Evolutionary conservation across 2,797 vertebrate genomes (phyloP).

Genomic region (Anisognathus igniventris): DNA sequence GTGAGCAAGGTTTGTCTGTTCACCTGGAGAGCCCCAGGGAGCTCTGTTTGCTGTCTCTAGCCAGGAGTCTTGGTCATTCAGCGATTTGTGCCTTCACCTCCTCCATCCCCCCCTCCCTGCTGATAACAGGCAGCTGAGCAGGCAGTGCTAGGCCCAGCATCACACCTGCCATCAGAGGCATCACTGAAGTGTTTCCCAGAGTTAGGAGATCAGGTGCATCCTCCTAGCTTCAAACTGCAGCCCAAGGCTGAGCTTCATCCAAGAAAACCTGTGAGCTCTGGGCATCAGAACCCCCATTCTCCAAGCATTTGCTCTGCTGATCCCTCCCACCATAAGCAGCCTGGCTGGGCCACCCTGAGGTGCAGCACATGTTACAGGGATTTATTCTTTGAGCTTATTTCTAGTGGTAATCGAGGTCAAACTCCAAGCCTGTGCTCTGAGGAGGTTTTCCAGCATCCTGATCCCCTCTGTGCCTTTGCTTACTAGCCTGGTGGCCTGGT

Average conservation of each 20-base stretch:
- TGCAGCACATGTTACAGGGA: background rate
- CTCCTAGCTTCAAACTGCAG: background rate
- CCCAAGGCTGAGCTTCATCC: background rate
- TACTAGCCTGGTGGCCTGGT: background rate
- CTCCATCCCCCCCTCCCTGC: background rate
- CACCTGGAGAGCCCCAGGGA: background rate
- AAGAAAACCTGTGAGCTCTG: background rate
- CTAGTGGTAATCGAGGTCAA: background rate
- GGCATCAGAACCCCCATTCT: background rate
- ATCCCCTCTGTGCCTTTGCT: background rate
- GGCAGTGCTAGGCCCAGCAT: background rate
- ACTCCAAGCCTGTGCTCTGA: background rate
- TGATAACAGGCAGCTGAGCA: background rate
- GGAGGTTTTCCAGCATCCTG: background rate
- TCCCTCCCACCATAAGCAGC: background rate
- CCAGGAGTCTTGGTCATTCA: background rate
- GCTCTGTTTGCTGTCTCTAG: background rate
- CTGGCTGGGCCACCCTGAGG: background rate
- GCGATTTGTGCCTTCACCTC: background rate
- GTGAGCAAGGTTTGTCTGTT: background rate
- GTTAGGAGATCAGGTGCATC: background rate
- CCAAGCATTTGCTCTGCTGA: background rate
- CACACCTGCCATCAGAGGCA: background rate
- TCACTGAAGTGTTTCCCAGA: background rate
- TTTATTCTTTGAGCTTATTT: background rate